Evolutionary conservation across 30 jellyfish, hydroid and myxozoan genomes (phyloP), one percentile per base, ranked within the genome.

Genomic region (Rhopilema esculentum): DNA sequence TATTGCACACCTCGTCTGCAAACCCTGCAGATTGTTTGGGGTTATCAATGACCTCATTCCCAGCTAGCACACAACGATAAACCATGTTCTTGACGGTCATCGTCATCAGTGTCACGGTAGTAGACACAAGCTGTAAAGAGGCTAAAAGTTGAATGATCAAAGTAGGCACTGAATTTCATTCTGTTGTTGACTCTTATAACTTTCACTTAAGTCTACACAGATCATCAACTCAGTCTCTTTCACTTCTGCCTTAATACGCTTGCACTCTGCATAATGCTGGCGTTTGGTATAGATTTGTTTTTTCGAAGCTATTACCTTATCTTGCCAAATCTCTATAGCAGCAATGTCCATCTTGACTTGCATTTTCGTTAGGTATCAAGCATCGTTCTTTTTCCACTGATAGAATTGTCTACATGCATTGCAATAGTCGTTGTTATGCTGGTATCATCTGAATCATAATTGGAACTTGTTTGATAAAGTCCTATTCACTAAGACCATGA

Each of bases 151-250:
- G 71, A 18, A 30, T 85, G 90, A 26, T 89, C 93, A 74, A 72
- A 72, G 31, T 72, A 72, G 31, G 93, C 89, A 30, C 72, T 72
- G 93, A 66, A 72, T 32, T 73, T 85, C 82, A 48, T 64, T 51
- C 66, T 85, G 82, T 29, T 85, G 83, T 24, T 16, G 26, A 66
- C 50, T 85, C 57, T 63, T 27, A 49, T 85, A 85, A 30, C 63
- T 85, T 51, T 85, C 89, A 66, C 82, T 66, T 51, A 17, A 70
- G 73, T 85, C 89, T 23, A 85, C 93, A 20, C 74, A 83, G 57
- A 85, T 48, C 52, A 70, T 69, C 49, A 29, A 26, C 16, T 83
- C 92, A 25, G 27, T 40, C 16, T 19, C 51, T 66, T 51, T 28
- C 12, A 84, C 52, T 4, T 30, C 50, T 40, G 25, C 69, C 51